These are phyloP conservation scores for Portevinia maculata DNA, from an alignment of 2,888 invertebrate genomes.

Conservation along the genomic window DNA sequence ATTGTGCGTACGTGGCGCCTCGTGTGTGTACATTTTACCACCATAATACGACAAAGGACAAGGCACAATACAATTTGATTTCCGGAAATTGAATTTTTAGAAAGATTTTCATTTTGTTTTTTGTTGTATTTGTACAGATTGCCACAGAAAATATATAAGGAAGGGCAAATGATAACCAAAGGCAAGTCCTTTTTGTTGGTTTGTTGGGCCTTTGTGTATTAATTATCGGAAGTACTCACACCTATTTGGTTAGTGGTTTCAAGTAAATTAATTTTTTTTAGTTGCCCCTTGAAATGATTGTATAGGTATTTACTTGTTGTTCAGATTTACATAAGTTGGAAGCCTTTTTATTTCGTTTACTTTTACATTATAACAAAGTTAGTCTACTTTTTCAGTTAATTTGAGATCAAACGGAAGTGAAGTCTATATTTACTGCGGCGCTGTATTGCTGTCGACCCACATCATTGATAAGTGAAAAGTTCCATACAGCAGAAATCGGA, in stretches of 20 bases:
- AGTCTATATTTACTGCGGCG: too few species aligned
- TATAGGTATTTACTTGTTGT: too few species aligned
- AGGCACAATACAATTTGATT: conserved; percentile 63
- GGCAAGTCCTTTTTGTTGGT: too few species aligned
- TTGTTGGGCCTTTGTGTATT: conserved; percentile 35
- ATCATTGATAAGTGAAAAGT: too few species aligned
- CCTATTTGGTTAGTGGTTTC: conserved; percentile 36
- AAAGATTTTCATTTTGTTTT: conserved; percentile 35
- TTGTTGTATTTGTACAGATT: conserved; percentile 34
- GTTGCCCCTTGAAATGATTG: too few species aligned
- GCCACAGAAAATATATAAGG: conserved; percentile 11
- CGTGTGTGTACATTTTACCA: conserved; percentile 38
- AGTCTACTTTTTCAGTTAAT: too few species aligned
- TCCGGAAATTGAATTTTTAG: conserved; percentile 55
- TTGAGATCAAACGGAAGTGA: too few species aligned
- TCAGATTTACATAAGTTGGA: too few species aligned
- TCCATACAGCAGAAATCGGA: too few species aligned
- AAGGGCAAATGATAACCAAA: conserved; percentile 1
- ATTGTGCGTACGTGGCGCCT: conserved; percentile 48
- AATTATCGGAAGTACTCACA: conserved; percentile 48
- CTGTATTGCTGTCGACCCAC: too few species aligned
- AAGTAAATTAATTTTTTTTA: not conserved
- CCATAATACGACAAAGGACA: conserved; percentile 32
- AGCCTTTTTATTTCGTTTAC: too few species aligned
- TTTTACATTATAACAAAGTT: too few species aligned